Evolutionary conservation across 2,888 invertebrate species (phyloP), one percentile per base, ranked within the genome.

Genomic region (Cerastoderma edule): DNA sequence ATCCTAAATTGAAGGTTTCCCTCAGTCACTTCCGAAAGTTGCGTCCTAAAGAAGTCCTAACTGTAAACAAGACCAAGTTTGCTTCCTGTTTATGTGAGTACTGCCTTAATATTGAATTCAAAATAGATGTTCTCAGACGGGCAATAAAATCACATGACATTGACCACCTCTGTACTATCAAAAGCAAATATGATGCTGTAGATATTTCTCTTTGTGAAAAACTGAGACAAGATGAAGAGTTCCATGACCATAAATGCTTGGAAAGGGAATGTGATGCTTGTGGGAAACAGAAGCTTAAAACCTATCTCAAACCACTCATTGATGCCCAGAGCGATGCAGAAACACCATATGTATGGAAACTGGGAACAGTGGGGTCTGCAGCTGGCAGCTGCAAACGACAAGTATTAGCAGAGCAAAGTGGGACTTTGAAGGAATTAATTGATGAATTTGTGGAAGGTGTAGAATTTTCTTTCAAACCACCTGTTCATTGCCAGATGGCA

Each of bases 401-500:
- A 39, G 32, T 75, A 4, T 35, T 75, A 30, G 56, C 30, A 3
- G 70, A 70, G n/a, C n/a, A 64, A 5, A 35, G 24, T 13, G 75
- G 75, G 5, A 33, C 39, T 1, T 24, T 74, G 50, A 27, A 2
- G 0, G 28, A 39, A 0, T 64, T 76, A 19, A 28, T 76, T 10
- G 30, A 48, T 27, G 67, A 71, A 35, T 46, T 72, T 33, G 1
- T 35, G 13, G 19, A 68, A 60, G 54, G 10, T 19, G 2, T 72
- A n/a, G 24, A 39, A 19, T 39, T 24, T n/a, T n/a, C 60, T 76
- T 1, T 65, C 77, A 10, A 65, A 57, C 2, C 72, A 77, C 60
- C 32, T 77, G 0, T 72, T 72, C 53, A 72, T 44, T 50, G 72
- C 72, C 32, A 60, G 24, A 46, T 77, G 72, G 72, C 76, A 77